Evolutionary conservation across 2,888 invertebrate species (phyloP).

Genomic region (Drosophila neotestacea): DNA sequence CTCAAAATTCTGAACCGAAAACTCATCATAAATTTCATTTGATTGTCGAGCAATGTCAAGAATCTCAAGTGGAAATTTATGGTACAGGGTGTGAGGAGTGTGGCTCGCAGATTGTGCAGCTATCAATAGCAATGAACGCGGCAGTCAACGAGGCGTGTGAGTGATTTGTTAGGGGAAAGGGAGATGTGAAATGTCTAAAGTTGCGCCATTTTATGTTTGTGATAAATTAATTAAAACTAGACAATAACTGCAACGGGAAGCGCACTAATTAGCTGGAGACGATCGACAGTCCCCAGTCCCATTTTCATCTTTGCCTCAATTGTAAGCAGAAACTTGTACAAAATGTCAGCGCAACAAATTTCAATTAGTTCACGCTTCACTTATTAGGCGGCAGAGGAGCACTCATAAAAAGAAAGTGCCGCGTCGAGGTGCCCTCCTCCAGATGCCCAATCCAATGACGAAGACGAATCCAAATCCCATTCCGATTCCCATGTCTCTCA

Average conservation of each 20-base stretch:
- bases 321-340: conserved; percentile 71
- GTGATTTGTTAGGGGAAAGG: conserved; percentile 60
- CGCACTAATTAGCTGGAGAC: conserved; percentile 72
- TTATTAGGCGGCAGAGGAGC: conserved; percentile 62
- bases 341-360: conserved; percentile 82
- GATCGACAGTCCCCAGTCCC: conserved; percentile 61
- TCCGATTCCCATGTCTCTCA: conserved; percentile 46
- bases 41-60: conserved; percentile 69
- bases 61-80: conserved; percentile 76
- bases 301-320: conserved; percentile 9
- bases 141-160: conserved; percentile 74
- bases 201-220: conserved; percentile 78
- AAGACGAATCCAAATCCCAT: conserved; percentile 23
- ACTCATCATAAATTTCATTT: conserved; percentile 75
- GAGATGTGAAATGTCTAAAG: conserved; percentile 39
- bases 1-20: conserved; percentile 8
- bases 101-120: conserved; percentile 27
- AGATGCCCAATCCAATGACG: conserved; percentile 7
- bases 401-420: conserved; percentile 78
- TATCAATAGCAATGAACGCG: conserved; percentile 48
- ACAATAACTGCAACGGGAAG: conserved; percentile 77
- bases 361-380: conserved; percentile 84
- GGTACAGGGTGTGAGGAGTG: conserved; percentile 20
- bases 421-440: conserved; percentile 42
- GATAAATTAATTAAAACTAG: conserved; percentile 79